phyloP scores from a whole-genome alignment of 2,113 vertebrate genomes.

The Xenopus borealis region DNA sequence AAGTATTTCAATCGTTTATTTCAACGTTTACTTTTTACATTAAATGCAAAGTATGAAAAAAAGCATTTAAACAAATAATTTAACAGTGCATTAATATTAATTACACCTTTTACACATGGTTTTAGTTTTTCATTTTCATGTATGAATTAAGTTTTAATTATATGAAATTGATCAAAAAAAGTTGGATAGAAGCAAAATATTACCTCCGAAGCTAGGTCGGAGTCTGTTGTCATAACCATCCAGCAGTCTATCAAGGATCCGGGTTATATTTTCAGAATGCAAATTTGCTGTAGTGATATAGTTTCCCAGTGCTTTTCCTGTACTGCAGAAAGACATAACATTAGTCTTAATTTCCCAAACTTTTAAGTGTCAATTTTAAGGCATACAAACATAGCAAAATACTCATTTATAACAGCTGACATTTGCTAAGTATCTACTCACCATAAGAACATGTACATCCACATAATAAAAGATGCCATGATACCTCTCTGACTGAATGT shows the following conservation, averaged over 20 bases:
- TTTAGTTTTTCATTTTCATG: no score
- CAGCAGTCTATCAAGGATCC: conserved; percentile 91
- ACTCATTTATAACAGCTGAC: no score
- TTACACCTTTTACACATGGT: no score
- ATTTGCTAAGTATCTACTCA: conserved; percentile 58
- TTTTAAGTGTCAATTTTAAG: no score
- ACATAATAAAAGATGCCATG: conserved; percentile 78
- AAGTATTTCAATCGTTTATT: no score
- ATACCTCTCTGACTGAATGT: conserved; percentile 54
- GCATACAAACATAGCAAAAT: no score
- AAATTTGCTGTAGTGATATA: conserved; percentile 84
- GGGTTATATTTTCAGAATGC: conserved; percentile 94
- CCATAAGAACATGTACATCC: conserved; percentile 70
- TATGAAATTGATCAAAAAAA: no score
- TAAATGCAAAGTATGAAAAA: no score
- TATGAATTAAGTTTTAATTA: neutral
- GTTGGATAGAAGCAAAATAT: neutral
- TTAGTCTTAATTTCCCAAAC: neutral
- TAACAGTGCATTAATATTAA: no score
- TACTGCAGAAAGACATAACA: conserved; percentile 62
- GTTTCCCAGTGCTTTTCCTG: conserved; percentile 78
- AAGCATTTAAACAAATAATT: no score
- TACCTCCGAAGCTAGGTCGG: conserved; percentile 96
- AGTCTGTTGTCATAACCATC: conserved; percentile 98
- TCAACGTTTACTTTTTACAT: no score